phyloP scores from a whole-genome alignment of 2,113 vertebrate genomes.

The Beaufortia kweichowensis region DNA sequence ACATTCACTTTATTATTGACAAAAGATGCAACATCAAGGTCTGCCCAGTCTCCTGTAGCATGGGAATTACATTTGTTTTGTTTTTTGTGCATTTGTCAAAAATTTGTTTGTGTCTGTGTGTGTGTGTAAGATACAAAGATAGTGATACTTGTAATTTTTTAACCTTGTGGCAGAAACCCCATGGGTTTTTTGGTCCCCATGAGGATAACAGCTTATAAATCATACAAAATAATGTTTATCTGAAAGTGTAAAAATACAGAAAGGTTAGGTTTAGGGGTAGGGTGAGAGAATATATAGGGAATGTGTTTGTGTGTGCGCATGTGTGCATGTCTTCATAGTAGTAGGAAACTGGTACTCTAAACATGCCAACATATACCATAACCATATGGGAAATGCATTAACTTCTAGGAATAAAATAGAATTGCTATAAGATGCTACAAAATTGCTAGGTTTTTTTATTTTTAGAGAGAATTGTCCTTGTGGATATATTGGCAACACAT shows the following conservation, averaged over 20 bases:
- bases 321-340: not conserved
- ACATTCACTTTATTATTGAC: constrained; percentile 58
- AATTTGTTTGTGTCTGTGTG: constrained; percentile 1
- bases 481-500: not conserved
- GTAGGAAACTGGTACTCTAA: not conserved
- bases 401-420: not conserved
- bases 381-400: constrained; percentile 19
- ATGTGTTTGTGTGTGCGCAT: constrained; percentile 3
- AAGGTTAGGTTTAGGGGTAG: too few species aligned
- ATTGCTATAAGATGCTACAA: not conserved
- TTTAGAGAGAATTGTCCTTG: not conserved
- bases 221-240: too few species aligned
- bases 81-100: too few species aligned
- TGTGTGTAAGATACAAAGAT: too few species aligned
- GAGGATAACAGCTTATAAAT: too few species aligned
- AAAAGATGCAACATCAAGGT: constrained; percentile 60
- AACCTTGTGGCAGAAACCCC: too few species aligned
- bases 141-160: too few species aligned
- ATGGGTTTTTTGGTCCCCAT: too few species aligned
- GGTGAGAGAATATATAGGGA: too few species aligned
- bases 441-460: not conserved
- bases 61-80: constrained; percentile 43
- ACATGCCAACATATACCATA: constrained; percentile 31
- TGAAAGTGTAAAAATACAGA: too few species aligned
- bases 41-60: constrained; percentile 57